Base-by-base conservation (phyloP, 2,888 invertebrate genomes). In the Mythimna impura region DNA sequence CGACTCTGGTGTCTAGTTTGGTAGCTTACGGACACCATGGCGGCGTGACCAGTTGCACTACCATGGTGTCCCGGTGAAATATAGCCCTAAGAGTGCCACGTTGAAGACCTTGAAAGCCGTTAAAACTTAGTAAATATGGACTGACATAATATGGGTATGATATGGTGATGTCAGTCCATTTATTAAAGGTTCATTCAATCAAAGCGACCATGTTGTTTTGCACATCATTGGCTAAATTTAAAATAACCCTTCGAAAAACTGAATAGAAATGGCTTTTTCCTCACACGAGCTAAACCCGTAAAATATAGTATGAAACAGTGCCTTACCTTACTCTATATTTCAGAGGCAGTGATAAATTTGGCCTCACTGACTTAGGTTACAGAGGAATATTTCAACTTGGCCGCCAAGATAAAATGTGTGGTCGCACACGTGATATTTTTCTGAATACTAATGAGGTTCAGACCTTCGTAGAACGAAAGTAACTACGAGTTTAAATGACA, bases 301-400 rank as follows among this genome's bases (percentile, higher is more conserved):
- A 66, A 30, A 74, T 79, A 65, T 50, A 71, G n/a, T 61, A 47
- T 55, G 20, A 62, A 68, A 8, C 57, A 80, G 61, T 68, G 54
- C 17, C 36, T n/a, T 66, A 66, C 75, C 61, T 50, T 63, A 55
- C 67, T 62, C 30, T 52, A 69, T 80, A 69, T 71, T 76, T 76
- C 43, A 80, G 55, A 0, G 50, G 6, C 30, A 66, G 65, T 71
- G 68, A 80, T 76, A 79, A 67, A 74, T 79, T 80, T 66, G 9
- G 78, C 64, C 40, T 75, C 54, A 62, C 78, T 66, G 64, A 74
- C 76, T 78, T 66, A 70, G 55, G 22, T 60, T 69, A 71, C 62
- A 66, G 67, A 65, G 58, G 68, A 71, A 76, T 76, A 76, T 80
- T 76, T 80, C 66, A 72, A 65, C n/a, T 69, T 69, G 66, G 66